Conservation (phyloP, 1,140 invertebrate species). For the Magallana angulata region DNA sequence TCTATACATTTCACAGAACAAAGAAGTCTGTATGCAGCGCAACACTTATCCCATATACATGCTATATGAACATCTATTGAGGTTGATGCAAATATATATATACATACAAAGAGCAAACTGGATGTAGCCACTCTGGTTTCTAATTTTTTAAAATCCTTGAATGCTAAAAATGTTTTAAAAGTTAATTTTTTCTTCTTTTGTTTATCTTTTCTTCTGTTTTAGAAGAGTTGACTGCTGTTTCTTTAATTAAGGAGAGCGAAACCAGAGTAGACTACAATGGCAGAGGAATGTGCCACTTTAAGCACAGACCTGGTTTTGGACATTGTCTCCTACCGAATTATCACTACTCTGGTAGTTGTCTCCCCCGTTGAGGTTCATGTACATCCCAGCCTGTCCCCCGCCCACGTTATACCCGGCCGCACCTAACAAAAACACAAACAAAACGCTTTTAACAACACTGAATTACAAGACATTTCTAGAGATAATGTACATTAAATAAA, state of each 20-base stretch:
- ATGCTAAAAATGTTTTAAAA: background rate
- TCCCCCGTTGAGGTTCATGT: constrained; percentile 77
- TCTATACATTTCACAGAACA: background rate
- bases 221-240: too few species aligned
- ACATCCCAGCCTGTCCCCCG: constrained; percentile 86
- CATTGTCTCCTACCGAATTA: constrained; percentile 75
- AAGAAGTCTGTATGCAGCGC: constrained; percentile 1
- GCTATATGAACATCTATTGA: constrained; percentile 16
- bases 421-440: constrained; percentile 79
- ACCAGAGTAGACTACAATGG: background rate
- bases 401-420: constrained; percentile 95
- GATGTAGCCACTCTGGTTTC: background rate
- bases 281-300: background rate
- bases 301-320: constrained; percentile 70
- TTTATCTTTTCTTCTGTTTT: too few species aligned
- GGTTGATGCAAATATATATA: background rate
- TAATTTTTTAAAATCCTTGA: background rate
- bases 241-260: background rate
- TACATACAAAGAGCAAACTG: constrained; percentile 1
- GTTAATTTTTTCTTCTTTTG: too few species aligned
- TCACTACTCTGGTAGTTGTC: constrained; percentile 79
- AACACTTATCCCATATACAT: background rate
- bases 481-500: too few species aligned
- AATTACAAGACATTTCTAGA: too few species aligned
- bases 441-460: too few species aligned